Evolutionary conservation across 2,888 invertebrate genomes (phyloP), one percentile per base, ranked within the genome.

Genomic region (Allygus modestus): DNA sequence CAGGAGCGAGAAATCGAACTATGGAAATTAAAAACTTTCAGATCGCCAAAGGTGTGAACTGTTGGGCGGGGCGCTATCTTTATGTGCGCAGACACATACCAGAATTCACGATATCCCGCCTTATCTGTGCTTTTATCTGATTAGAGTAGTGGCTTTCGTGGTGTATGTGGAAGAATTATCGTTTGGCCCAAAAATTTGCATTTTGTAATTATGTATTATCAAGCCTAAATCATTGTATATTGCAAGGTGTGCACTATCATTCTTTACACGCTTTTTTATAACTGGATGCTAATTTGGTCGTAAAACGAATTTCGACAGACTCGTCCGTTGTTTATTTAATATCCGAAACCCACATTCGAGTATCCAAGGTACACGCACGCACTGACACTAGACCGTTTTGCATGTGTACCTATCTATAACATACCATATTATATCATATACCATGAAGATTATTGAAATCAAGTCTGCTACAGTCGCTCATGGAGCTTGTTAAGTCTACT

Each of bases 31-130:
- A 58, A 58, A 58, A 58, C 58, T 20, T 23, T 58, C 58, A 51
- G 5, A 58, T 58, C 23, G 58, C 58, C 58, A 58, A 58, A 58
- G 58, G 58, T 58, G 58, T 20, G 58, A 58, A 58, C 58, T 1
- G 58, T 12, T 20, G 58, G 58, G 58, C 26, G 58, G 58, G 58
- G 23, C 15, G 5, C 9, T 7, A 17, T 15, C 51, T 51, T 51
- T 51, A 51, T 51, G 51, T 37, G 7, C 37, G 37, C 37, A 23
- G 23, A 23, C 58, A 23, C 58, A 9, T 58, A 58, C 51, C 17
- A 15, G 5, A 20, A 23, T 23, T 7, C 58, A 23, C 58, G 23
- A 58, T 58, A 46, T 11, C 15, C 17, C 46, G 46, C 46, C 37
- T 37, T 46, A 58, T 23, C 20, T 58, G 5, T 4, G 20, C 58